Base-by-base conservation (phyloP, 2,797 vertebrate genomes). In the Clarias laeviceps region DNA sequence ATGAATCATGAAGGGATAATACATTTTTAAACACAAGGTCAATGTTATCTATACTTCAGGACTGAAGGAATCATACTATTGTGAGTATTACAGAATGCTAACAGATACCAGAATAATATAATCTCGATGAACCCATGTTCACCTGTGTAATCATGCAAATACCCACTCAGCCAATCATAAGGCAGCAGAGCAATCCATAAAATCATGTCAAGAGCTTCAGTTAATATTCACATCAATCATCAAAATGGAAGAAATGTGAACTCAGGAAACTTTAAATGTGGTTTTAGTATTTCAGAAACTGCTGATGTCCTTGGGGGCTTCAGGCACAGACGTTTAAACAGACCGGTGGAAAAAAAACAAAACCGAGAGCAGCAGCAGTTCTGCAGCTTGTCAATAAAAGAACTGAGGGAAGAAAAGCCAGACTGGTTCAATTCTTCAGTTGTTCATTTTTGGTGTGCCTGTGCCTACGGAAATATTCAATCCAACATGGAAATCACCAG, bases 21-120 rank as follows among this genome's bases (percentile, higher is more conserved):
- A 57, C 5, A 57, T 56, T 82, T 57, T 50, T 56, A 34, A 82
- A 68, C 32, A 82, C 17, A 15, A 79, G 76, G 57, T 0, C 76
- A 79, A 62, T 9, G 22, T 79, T 40, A 62, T 79, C 20, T 29
- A 61, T 61, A 59, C 59, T 78, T 78, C 32, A 78, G 56, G 9
- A 59, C 32, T 34, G 24, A 78, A 34, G 50, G 27, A 57, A 14
- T 59, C 32, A 59, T 62, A 56, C 18, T 2, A 37, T 11, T 78
- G 29, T 61, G 29, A 59, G 9, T 40, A 24, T 59, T 27, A 73
- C 70, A 73, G 40, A 78, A 78, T 78, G 20, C 32, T 37, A 37
- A 61, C 61, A 27, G 20, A 11, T 18, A 11, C 56, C 4, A 29
- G 18, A 57, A 76, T 20, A 24, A 40, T 57, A 59, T 57, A 57